Conservation (phyloP, 2,797 vertebrate genomes). For the Craterocephalus amniculus region DNA sequence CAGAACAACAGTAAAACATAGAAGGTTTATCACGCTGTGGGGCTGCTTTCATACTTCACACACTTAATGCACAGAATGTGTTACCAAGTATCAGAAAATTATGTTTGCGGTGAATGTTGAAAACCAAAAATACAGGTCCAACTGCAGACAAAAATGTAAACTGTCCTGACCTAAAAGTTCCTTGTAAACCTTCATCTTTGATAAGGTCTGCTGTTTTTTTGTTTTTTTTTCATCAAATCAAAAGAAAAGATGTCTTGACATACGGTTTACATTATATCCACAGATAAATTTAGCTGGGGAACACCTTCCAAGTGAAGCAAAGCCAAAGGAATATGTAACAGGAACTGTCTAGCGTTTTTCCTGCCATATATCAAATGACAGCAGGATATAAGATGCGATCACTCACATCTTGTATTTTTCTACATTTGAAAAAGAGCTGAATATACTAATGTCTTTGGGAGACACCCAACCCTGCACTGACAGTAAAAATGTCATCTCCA, state of each 20-base stretch:
- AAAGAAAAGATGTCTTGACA: constrained; percentile 16
- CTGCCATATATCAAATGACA: constrained; percentile 59
- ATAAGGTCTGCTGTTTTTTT: neutral
- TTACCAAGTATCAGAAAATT: neutral
- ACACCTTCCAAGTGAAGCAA: constrained; percentile 13
- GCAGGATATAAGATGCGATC: constrained; percentile 52
- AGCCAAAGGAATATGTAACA: constrained; percentile 45
- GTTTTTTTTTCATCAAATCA: neutral
- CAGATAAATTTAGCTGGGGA: constrained; percentile 39
- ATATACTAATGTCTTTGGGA: constrained; percentile 65
- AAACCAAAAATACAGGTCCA: neutral
- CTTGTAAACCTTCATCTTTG: neutral
- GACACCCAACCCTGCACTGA: constrained; percentile 46
- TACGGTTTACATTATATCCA: constrained; percentile 22
- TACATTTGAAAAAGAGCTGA: constrained; percentile 28
- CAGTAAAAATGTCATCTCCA: constrained; percentile 71
- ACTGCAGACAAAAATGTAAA: neutral
- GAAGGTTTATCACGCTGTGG: neutral
- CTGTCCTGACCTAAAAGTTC: neutral
- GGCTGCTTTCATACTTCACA: neutral
- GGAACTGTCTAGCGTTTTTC: constrained; percentile 43
- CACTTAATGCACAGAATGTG: neutral
- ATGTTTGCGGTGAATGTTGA: neutral
- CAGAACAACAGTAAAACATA: neutral
- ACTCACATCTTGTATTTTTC: constrained; percentile 59